Percentiles rank a stretch among this genome's conserved stretches.
Evolutionary conservation across 2,113 vertebrate species (phyloP).

Genomic region (Xiphorhynchus elegans): DNA sequence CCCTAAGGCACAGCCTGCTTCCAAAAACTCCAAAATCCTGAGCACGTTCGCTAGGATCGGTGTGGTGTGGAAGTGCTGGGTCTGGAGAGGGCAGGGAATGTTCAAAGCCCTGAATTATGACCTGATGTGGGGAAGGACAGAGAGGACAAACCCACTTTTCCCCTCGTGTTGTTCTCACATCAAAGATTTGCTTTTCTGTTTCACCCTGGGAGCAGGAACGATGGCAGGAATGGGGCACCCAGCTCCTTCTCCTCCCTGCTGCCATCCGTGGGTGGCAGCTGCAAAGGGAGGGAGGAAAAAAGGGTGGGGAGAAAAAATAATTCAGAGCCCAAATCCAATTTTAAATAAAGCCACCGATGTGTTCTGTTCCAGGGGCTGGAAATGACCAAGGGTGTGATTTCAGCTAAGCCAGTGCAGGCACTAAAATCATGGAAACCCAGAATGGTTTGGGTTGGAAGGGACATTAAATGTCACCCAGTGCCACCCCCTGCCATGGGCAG

Average conservation of each 20-base stretch:
- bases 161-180: background rate
- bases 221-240: background rate
- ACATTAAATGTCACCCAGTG: background rate
- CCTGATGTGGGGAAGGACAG: background rate
- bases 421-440: background rate
- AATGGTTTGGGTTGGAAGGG: background rate
- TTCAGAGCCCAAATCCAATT: background rate
- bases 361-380: background rate
- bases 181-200: background rate
- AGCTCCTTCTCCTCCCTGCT: background rate
- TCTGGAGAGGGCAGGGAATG: background rate
- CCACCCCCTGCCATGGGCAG: background rate
- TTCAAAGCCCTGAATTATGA: background rate
- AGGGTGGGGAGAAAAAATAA: fast-evolving
- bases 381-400: background rate
- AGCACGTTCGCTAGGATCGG: background rate
- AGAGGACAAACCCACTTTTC: background rate
- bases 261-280: background rate
- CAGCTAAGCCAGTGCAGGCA: no score
- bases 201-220: background rate
- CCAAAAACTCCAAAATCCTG: background rate
- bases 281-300: background rate
- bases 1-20: background rate
- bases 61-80: no score
- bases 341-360: background rate